Percentiles rank a stretch among this genome's conserved stretches.
phyloP scores from a whole-genome alignment of 2,888 invertebrate species.

The Diarsia brunnea region DNA sequence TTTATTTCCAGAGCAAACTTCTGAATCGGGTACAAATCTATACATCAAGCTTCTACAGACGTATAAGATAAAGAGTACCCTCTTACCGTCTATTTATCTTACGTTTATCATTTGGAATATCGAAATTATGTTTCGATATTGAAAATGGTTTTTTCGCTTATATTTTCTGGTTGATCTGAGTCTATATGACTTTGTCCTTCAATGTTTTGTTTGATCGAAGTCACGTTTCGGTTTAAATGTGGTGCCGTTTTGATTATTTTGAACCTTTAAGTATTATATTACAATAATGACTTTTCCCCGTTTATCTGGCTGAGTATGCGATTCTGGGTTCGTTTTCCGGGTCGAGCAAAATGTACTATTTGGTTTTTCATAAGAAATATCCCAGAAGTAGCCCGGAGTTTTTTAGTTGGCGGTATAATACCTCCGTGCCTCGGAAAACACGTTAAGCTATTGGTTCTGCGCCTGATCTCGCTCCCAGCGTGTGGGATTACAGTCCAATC shows the following conservation, averaged over 20 bases:
- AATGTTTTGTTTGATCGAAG: neutral
- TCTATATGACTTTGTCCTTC: neutral
- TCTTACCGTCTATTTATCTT: conserved; percentile 50
- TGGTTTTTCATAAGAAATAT: no score
- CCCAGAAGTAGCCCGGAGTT: no score
- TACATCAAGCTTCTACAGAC: conserved; percentile 53
- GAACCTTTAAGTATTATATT: neutral
- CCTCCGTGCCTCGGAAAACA: no score
- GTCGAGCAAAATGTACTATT: no score
- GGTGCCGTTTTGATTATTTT: neutral
- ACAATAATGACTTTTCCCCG: neutral
- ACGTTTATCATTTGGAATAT: conserved; percentile 43
- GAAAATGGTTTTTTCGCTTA: conserved; percentile 3
- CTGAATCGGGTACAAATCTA: conserved; percentile 58
- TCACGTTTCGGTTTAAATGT: neutral
- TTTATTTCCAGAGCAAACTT: conserved; percentile 64
- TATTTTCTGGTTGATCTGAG: neutral
- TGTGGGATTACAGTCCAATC: no score
- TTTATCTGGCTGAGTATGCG: no score
- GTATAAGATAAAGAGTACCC: conserved; percentile 35
- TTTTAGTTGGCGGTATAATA: no score
- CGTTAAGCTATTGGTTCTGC: no score
- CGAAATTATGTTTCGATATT: conserved; percentile 47
- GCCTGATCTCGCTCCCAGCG: no score
- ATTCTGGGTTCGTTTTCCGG: no score